These are phyloP conservation scores for Ptychochromis oligacanthus DNA, from an alignment of 2,113 vertebrate genomes.

Conservation along the genomic window DNA sequence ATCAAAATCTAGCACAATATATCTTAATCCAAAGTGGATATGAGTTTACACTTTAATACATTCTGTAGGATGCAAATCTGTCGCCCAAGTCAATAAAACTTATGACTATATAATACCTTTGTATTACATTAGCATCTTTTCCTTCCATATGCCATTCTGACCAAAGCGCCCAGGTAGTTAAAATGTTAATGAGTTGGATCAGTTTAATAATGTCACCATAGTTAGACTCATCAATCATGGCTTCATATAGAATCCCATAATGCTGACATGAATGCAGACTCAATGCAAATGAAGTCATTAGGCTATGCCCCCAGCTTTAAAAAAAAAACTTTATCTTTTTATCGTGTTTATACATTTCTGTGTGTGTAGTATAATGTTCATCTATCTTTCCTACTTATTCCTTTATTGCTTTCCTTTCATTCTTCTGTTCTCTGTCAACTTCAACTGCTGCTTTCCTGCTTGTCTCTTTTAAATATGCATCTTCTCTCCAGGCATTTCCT, in stretches of 20 bases:
- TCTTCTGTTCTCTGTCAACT: background rate
- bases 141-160: conserved; percentile 45
- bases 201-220: conserved; percentile 77
- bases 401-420: conserved; percentile 20
- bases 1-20: conserved; percentile 35
- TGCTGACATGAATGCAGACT: conserved; percentile 61
- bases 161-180: conserved; percentile 60
- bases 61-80: conserved; percentile 10
- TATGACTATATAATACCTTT: conserved; percentile 22
- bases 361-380: background rate
- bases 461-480: conserved; percentile 7
- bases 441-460: background rate
- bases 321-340: background rate
- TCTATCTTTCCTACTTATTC: background rate
- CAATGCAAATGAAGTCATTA: conserved; percentile 49
- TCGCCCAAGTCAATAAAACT: conserved; percentile 18
- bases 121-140: conserved; percentile 39
- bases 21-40: conserved; percentile 5
- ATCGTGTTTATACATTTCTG: background rate
- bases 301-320: conserved; percentile 13
- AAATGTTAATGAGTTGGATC: conserved; percentile 78
- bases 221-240: conserved; percentile 66
- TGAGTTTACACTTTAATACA: conserved; percentile 19
- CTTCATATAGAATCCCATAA: conserved; percentile 59
- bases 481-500: conserved; percentile 33